Evolutionary conservation across 2,113 vertebrate genomes (phyloP), one percentile per base, ranked within the genome.

Genomic region (Chiloscyllium plagiosum): DNA sequence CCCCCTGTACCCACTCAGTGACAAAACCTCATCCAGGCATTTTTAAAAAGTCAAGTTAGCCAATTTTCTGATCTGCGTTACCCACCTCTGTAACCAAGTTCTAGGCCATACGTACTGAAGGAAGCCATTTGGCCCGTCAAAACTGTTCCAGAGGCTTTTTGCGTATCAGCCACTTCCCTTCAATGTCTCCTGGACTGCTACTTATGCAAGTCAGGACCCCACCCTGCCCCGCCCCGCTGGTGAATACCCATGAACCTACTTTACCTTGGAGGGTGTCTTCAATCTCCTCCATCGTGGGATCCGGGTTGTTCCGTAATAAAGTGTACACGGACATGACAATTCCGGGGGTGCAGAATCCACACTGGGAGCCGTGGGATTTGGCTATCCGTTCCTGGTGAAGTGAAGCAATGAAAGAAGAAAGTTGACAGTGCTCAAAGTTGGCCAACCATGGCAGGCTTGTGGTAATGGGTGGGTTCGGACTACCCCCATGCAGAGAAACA

Each of bases 261-360:
- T 96, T 97, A 99, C 99, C 99, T 97, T 99, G 99, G 96, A 99
- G 99, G 89, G 98, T 98, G 96, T 99, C 98, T 97, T 99, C 98
- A 0, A 99, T 97, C 26, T 99, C 98, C 65, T 98, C 97, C 96
- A 98, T 97, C 5, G 95, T 97, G 69, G 99, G 99, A 0, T 97
- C 96, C 0, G 97, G 97, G 69, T 98, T 98, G 96, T 98, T 99
- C 66, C 98, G 98, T 94, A 99, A 98, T 96, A 99, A 97, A 0
- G 98, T 97, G 4, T 99, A 99, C 98, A 99, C 99, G 96, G 99
- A 99, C 99, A 99, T 99, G 96, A 99, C 98, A 12, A 99, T 98
- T 1, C 99, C 99, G 0, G 99, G 99, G 0, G 99, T 99, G 95
- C 99, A 99, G 97, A 99, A 99, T 0, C 99, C 99, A 4, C 99